Base-by-base conservation (phyloP, 2,888 invertebrate genomes). In the Cristatella mucedo region DNA sequence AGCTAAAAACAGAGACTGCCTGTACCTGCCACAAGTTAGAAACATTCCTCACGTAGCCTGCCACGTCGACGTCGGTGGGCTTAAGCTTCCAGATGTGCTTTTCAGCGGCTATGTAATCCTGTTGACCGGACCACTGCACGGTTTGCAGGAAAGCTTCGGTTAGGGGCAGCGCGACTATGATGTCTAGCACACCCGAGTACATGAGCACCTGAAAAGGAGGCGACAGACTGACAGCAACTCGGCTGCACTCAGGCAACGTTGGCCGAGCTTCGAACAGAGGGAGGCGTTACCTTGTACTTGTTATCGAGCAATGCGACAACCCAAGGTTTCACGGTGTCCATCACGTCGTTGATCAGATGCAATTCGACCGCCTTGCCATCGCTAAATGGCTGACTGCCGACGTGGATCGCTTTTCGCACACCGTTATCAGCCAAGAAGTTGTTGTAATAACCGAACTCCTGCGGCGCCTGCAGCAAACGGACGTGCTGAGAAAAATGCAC, bases 131-230 rank as follows among this genome's bases (percentile, higher is more conserved):
- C 68, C 83, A 85, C 32, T 77, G 71, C 1, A 85, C 68, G 38
- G 75, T 72, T 47, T 73, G 70, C 21, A 89, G 66, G 61, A 81
- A 85, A 57, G 79, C 80, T 16, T 79, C 73, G 0, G 86, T 86
- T 37, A 83, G 59, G 0, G 85, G 83, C 64, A 84, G 83, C 0
- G 85, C 83, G 0, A 86, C 82, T 46, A 87, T 84, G 11, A 89
- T 79, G 61, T 91, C 89, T 47, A 89, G 61, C 57, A 89, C 87
- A 0, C 89, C 89, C 57, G 78, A 86, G 61, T 87, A 89, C 44
- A 86, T 73, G 32, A 87, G 72, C 13, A 84, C 75, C 59, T 58
- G 41, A 7, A 41, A 33, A 24, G 74, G 73, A 54, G 31, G n/a
- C n/a, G n/a, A n/a, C n/a, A n/a, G n/a, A n/a, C n/a, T n/a, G n/a